Conservation (phyloP, 2,113 vertebrate genomes). For the Anoplopoma fimbria region DNA sequence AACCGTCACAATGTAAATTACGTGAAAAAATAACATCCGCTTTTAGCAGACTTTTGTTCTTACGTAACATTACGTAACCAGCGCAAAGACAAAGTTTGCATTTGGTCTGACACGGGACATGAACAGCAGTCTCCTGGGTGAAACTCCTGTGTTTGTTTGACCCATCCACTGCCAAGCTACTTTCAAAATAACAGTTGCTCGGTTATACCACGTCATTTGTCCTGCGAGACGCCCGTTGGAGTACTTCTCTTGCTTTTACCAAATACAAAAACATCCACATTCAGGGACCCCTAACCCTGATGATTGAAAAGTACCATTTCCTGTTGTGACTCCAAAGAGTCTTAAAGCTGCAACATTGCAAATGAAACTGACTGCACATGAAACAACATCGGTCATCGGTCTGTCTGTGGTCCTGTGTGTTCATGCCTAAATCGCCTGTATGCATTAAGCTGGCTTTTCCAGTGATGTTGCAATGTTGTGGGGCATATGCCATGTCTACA, state of each 20-base stretch:
- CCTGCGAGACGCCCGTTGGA: not conserved
- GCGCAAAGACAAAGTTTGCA: not conserved
- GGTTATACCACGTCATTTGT: not conserved
- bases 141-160: not conserved
- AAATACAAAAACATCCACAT: not conserved
- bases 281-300: not conserved
- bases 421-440: not conserved
- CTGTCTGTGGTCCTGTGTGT: not conserved
- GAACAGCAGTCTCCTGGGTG: not conserved
- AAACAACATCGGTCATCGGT: not conserved
- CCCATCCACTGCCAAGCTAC: not conserved
- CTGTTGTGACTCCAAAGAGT: conserved; percentile 13
- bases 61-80: not conserved
- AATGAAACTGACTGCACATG: not conserved
- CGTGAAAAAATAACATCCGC: too few relatives aligned
- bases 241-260: not conserved
- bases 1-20: too few relatives aligned
- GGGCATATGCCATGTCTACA: not conserved
- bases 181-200: not conserved
- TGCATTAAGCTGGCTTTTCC: conserved; percentile 2
- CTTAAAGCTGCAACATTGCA: not conserved
- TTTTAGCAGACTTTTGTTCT: too few relatives aligned
- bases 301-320: conserved; percentile 24
- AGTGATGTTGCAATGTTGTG: not conserved
- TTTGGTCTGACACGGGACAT: too few relatives aligned